phyloP scores from a whole-genome alignment of 2,797 vertebrate species.

The Gephyroberyx darwinii region DNA sequence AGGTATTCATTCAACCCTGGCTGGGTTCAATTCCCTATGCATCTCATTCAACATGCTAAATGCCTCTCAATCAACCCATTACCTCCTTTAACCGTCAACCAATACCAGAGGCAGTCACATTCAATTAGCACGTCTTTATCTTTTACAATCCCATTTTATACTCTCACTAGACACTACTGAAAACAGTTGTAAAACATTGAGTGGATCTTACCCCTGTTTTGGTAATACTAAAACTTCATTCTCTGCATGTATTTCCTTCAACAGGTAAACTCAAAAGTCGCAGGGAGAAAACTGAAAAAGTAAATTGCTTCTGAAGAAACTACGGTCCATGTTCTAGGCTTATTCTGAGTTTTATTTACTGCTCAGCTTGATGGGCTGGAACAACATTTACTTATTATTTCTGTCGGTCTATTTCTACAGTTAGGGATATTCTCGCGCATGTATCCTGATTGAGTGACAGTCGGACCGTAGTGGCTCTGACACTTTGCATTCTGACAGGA shows the following conservation, averaged over 20 bases:
- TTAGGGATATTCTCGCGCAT: constrained; percentile 18
- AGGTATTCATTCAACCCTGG: background rate
- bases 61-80: constrained; percentile 11
- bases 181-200: background rate
- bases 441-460: constrained; percentile 56
- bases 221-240: background rate
- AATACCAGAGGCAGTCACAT: background rate
- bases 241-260: background rate
- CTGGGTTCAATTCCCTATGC: background rate
- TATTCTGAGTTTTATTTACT: constrained; percentile 11
- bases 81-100: background rate
- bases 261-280: background rate
- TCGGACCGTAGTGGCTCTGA: background rate
- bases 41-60: background rate
- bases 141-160: background rate
- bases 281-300: background rate
- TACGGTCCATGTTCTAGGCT: background rate
- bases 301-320: constrained; percentile 1
- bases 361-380: constrained; percentile 27
- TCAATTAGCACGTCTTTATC: constrained; percentile 14
- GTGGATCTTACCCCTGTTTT: background rate
- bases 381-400: constrained; percentile 45
- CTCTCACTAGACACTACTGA: background rate
- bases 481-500: background rate
- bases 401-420: constrained; percentile 7